phyloP scores from a whole-genome alignment of 2,797 vertebrate species.

The Echeneis naucrates region DNA sequence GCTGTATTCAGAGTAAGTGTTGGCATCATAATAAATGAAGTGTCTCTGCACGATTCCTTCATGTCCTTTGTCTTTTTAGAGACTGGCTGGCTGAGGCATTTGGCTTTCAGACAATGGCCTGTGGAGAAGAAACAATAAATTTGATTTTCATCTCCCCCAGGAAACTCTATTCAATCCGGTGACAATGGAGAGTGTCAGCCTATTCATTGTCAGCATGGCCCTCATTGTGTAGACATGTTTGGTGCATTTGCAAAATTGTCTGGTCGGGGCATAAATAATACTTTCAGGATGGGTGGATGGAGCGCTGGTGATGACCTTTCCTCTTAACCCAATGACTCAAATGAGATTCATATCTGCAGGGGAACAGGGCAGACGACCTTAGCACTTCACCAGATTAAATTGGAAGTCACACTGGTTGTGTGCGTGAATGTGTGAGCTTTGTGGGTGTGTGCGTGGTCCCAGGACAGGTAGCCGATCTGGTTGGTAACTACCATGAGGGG shows the following conservation, averaged over 20 bases:
- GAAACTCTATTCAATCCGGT: constrained; percentile 31
- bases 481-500: constrained; percentile 50
- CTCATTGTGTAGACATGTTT: constrained; percentile 22
- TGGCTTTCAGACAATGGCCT: constrained; percentile 31
- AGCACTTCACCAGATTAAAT: constrained; percentile 74
- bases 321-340: constrained; percentile 45
- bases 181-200: constrained; percentile 26
- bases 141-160: constrained; percentile 21
- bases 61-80: constrained; percentile 40
- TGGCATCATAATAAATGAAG: constrained; percentile 10
- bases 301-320: constrained; percentile 48
- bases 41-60: background rate
- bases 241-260: constrained; percentile 59
- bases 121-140: constrained; percentile 11
- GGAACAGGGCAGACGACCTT: constrained; percentile 17
- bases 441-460: constrained; percentile 27
- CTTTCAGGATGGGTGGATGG: constrained; percentile 27
- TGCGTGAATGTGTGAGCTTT: constrained; percentile 15
- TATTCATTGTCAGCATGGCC: constrained; percentile 30
- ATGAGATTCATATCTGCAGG: constrained; percentile 42
- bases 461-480: constrained; percentile 53
- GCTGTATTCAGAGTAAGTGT: background rate
- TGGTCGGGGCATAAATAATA: constrained; percentile 47
- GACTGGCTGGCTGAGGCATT: constrained; percentile 15
- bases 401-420: background rate